phyloP scores from a whole-genome alignment of 2,113 vertebrate species.

The Apteryx mantelli region DNA sequence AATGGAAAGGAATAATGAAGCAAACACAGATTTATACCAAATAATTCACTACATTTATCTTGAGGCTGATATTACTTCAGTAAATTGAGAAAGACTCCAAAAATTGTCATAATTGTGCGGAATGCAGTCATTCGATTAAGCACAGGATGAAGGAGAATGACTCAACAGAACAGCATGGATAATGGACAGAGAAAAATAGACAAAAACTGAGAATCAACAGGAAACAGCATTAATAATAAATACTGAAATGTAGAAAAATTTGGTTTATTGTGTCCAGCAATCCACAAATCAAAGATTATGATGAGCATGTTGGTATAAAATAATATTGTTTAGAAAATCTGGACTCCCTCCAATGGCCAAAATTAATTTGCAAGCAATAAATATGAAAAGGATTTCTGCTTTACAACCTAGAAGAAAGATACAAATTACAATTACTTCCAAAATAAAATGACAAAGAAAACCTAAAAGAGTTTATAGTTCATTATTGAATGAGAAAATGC shows the following conservation, averaged over 20 bases:
- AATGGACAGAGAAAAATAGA: background rate
- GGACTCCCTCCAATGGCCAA: background rate
- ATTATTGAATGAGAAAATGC: background rate
- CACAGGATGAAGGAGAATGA: background rate
- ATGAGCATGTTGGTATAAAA: background rate
- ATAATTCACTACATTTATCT: background rate
- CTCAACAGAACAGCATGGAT: background rate
- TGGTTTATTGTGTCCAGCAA: background rate
- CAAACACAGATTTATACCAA: background rate
- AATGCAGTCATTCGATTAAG: background rate
- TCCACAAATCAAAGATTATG: background rate
- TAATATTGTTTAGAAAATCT: background rate
- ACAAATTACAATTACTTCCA: background rate
- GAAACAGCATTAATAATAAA: background rate
- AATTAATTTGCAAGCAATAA: background rate
- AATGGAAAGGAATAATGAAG: conserved; percentile 31
- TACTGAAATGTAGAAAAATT: background rate
- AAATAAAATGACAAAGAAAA: background rate
- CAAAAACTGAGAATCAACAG: background rate
- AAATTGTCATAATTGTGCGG: background rate
- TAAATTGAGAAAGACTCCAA: background rate
- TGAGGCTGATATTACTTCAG: background rate
- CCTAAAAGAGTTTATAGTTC: background rate
- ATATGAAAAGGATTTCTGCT: background rate
- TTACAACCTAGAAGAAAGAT: background rate